phyloP scores from a whole-genome alignment of 2,113 vertebrate species.

The Perccottus glenii region DNA sequence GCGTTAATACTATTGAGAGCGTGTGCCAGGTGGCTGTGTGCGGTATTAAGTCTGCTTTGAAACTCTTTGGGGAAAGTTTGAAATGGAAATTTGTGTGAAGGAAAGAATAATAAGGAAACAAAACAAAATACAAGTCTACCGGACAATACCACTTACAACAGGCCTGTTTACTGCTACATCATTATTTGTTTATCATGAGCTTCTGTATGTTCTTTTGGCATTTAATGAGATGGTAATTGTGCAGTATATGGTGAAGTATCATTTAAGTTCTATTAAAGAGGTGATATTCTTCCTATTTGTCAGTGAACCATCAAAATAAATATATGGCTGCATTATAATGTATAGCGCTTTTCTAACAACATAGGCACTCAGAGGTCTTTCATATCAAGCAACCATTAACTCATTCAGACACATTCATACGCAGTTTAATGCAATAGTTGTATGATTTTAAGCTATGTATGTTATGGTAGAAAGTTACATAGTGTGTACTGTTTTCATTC shows the following conservation, averaged over 20 bases:
- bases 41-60: constrained; percentile 43
- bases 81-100: constrained; percentile 59
- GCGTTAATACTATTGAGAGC: constrained; percentile 69
- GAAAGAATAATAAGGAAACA: constrained; percentile 64
- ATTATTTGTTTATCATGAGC: not conserved
- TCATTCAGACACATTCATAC: too few relatives aligned
- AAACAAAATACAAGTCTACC: constrained; percentile 43
- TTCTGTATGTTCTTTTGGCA: not conserved
- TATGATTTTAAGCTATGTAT: not conserved
- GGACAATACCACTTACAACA: constrained; percentile 56
- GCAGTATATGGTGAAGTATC: too few relatives aligned
- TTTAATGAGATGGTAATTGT: too few relatives aligned
- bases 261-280: too few relatives aligned
- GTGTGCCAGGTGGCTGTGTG: constrained; percentile 58
- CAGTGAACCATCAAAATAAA: too few relatives aligned
- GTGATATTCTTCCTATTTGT: too few relatives aligned
- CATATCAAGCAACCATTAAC: too few relatives aligned
- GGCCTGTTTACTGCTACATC: constrained; percentile 9
- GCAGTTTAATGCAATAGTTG: not conserved
- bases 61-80: constrained; percentile 76
- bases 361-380: too few relatives aligned
- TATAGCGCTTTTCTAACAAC: too few relatives aligned
- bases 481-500: too few relatives aligned
- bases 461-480: too few relatives aligned
- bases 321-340: too few relatives aligned